These are phyloP conservation scores for Thamnophis sirtalis DNA, from an alignment of 2,113 vertebrate genomes.

Conservation along the genomic window DNA sequence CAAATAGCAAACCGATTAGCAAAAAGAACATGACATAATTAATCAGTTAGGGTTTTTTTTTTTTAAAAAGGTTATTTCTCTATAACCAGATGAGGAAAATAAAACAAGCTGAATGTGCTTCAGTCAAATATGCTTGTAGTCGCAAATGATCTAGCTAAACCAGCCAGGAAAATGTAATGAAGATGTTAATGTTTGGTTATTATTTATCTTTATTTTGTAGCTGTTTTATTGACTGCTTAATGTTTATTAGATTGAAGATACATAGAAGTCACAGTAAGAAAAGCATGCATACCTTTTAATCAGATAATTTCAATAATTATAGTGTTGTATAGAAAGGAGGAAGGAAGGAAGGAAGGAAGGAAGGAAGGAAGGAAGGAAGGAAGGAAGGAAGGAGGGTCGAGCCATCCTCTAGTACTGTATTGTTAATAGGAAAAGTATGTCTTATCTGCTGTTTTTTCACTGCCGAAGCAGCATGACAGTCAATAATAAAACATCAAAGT, in stretches of 20 bases:
- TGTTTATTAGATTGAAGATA: background rate
- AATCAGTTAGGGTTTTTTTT: background rate
- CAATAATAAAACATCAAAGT: background rate
- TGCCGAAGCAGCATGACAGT: background rate
- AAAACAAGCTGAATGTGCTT: background rate
- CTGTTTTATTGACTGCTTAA: background rate
- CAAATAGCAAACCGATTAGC: background rate
- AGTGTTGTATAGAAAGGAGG: background rate
- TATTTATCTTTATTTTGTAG: background rate
- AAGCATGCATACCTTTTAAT: background rate
- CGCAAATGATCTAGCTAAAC: background rate
- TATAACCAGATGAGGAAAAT: background rate
- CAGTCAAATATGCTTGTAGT: background rate
- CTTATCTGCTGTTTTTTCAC: background rate
- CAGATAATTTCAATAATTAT: background rate
- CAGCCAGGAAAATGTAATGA: background rate
- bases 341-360: no score
- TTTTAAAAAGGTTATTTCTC: background rate
- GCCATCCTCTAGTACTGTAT: background rate
- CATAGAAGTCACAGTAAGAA: background rate
- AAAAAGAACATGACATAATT: slow-evolving; percentile 23
- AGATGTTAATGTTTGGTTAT: background rate
- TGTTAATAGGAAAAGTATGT: background rate
- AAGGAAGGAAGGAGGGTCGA: background rate
- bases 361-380: no score